Evolutionary conservation across 2,113 vertebrate species (phyloP), one percentile per base, ranked within the genome.

Genomic region (Benitochromis conjunctus): DNA sequence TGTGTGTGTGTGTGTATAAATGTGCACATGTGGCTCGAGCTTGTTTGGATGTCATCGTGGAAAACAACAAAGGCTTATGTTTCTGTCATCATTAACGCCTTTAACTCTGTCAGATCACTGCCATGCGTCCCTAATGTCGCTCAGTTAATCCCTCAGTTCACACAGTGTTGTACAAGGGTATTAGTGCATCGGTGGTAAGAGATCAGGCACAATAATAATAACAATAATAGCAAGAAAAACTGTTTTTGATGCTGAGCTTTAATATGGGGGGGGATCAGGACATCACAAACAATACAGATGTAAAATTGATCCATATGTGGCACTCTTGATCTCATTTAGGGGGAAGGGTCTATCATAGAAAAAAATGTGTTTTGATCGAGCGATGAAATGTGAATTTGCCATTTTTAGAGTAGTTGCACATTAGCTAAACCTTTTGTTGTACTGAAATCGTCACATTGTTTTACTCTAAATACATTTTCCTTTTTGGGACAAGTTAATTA

Each of bases 141-240:
- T 83, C 71, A 79, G 69, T 38, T 94, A 95, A 95, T 95, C 94
- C 92, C 24, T 51, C 21, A 16, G 43, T 91, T 93, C 86, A 86
- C 84, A 92, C 88, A 83, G 62, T 79, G 83, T 21, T 53, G 31
- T 83, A 83, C 74, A 86, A 58, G 88, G 92, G 92, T 93, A 90
- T 94, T 95, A 92, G 91, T 2, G 83, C 48, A 19, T 62, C 34
- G 51, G 48, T 88, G 91, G 46, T 21, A 12, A 31, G 82, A 85
- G 86, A 87, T 89, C 74, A 82, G 38, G 62, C 85, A 79, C 31
- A 79, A 83, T 54, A 83, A 88, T 86, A 88, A 93, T 58, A 90
- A 92, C 66, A 90, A 92, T 87, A 92, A 90, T 79, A 82, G 86
- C 62, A 71, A 88, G 71, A 51, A 88, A 54, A 84, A 79, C 62